Evolutionary conservation across 2,113 vertebrate species (phyloP), one percentile per base, ranked within the genome.

Genomic region (Silurus meridionalis): DNA sequence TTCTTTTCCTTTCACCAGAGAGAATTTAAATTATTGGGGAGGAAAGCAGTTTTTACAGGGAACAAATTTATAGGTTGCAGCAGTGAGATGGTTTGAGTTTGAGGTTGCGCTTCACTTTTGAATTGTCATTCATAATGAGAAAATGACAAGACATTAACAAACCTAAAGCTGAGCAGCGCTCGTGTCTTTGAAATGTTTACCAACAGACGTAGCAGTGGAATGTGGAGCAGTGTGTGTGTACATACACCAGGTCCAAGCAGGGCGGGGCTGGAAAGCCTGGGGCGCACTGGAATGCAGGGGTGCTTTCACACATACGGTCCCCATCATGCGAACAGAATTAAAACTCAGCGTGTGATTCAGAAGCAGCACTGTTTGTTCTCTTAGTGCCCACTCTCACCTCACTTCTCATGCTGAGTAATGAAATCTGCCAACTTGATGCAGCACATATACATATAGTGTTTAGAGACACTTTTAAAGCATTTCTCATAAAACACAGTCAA

Each of bases 261-360:
- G 85, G 79, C 17, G 85, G 79, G 72, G 82, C 86, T 84, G 23
- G 52, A 67, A 86, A 37, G 21, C 83, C 80, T 80, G 80, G 60
- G 66, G 83, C 3, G 69, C 17, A 48, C 80, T 79, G 79, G 75
- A 86, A 77, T 74, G 13, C 78, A 74, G 77, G 81, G 88, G 83
- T 83, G 85, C 69, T 52, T 83, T 87, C 80, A 87, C 82, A 88
- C 81, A 86, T 87, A 86, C 90, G 83, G 87, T 87, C 82, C 86
- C 80, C 87, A 88, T 90, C 88, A 91, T 77, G 87, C 61, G 79
- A 87, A 48, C 87, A 87, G 83, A 86, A 86, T 88, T 87, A 87
- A 87, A 89, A 84, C 86, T 77, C 88, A 89, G 90, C 63, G 83
- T 87, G 87, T 80, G 84, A 17, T 61, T 72, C 37, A 85, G 75